Evolutionary conservation across 2,797 vertebrate species (phyloP), one percentile per base, ranked within the genome.

Genomic region (Paguma larvata): DNA sequence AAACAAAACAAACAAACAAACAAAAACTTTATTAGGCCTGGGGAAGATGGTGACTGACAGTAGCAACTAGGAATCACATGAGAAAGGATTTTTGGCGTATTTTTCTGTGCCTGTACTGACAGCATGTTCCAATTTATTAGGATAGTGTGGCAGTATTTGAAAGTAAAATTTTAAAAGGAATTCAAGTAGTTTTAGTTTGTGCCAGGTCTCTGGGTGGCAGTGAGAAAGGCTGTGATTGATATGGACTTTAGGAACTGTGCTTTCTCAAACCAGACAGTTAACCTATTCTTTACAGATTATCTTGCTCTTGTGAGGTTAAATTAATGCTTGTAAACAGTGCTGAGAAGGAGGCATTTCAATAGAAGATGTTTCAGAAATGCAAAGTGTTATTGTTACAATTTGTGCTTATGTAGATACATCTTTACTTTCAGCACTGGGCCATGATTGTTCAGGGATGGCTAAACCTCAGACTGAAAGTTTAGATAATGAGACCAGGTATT

Each of bases 391-490:
- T 95, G 96, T 98, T 93, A 94, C 65, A 93, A 68, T 97, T 97
- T 97, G 85, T 94, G 92, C 92, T 97, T 91, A 79, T 91, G 38
- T 86, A 89, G 97, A 95, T 91, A 80, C 68, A 82, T 97, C 94
- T 96, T 96, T 86, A 93, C 90, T 94, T 95, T 91, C 90, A 15
- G 25, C 1, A 2, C 92, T 15, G 25, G 85, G 63, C 77, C 14
- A 25, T 95, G 95, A 95, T 95, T 96, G 93, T 94, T 97, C 83
- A 97, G 97, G 96, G 96, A 95, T 95, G 88, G 79, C 73, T 98
- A 98, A 97, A 95, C 88, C 96, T 97, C 97, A 98, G 93, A 92
- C 82, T 94, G 93, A 97, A 97, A 97, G 89, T 97, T 96, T 97
- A 97, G 89, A 97, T 98, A 97, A 97, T 95, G 93, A 97, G 92